Base-by-base conservation (phyloP, 1,140 invertebrate species). In the Drosophila orosa region DNA sequence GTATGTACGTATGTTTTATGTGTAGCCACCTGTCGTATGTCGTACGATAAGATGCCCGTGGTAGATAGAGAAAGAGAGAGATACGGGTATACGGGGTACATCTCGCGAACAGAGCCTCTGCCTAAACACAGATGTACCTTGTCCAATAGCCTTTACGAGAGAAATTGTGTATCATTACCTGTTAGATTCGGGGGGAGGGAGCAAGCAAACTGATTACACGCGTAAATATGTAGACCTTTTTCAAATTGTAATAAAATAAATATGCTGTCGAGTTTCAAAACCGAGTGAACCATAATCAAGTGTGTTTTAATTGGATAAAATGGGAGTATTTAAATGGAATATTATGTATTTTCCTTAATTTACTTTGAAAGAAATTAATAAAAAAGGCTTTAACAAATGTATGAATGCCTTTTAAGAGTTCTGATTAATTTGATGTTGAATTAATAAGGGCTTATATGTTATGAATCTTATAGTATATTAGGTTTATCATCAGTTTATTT, bases 181-280 rank as follows among this genome's bases (percentile, higher is more conserved):
- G 73, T 75, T 75, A 57, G 67, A 54, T 54, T 54, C 29, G 55
- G 73, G 68, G 68, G 69, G 58, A 73, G 48, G 47, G 50, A 35
- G 50, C 50, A 54, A 54, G 50, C 31, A 65, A 71, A 48, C 31
- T 56, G 33, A 63, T 48, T 74, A 61, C 56, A 62, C 52, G 31
- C 35, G 39, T 35, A 50, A 48, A 50, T 74, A 60, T 75, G 54
- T 54, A 54, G 44, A 66, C 62, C 60, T 72, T 75, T 75, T 75
- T 66, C 71, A 66, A 74, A 75, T 42, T 75, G 67, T 66, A 52
- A 66, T 57, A 66, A 15, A 75, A 39, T 42, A 74, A 66, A 75
- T 52, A 57, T 54, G 42, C 69, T 73, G 35, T 24, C 40, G 40
- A 65, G 44, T 66, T 57, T 69, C 25, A 47, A 57, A 71, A 37